Base-by-base conservation (phyloP, 2,888 invertebrate species). In the Acleris sparsana region DNA sequence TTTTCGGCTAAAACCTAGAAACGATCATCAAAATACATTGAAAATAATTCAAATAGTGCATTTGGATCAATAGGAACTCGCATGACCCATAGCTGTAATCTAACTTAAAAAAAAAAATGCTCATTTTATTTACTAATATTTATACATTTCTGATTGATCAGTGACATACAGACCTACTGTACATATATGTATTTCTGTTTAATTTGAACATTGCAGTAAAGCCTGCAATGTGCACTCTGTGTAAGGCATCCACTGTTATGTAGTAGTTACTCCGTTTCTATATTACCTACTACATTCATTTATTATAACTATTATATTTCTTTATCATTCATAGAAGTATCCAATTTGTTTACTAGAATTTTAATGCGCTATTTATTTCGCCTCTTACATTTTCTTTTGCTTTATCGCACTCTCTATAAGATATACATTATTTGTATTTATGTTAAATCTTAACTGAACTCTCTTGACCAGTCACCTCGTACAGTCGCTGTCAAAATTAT, bases 321-420 rank as follows among this genome's bases (percentile, higher is more conserved):
- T 65, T 72, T 74, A 60, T 72, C 74, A 77, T 76, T 68, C 64
- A 75, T 83, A 82, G 78, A 76, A 68, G 73, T 76, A 71, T 75
- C 76, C 74, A 75, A 75, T 83, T 80, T 80, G 78, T 82, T 80
- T 79, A 75, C 77, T 83, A 76, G 78, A 73, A 72, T 71, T 62
- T 66, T 79, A 75, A 39, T 70, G 71, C 77, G 82, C 80, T 79
- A 74, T 82, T 84, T 80, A 75, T 80, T 83, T 79, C 76, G 86
- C 86, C 87, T 82, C 80, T 87, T 70, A 61, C 57, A 20, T 80
- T 80, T 76, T 72, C 79, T 16, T 69, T 80, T 76, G 88, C 88
- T 87, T 87, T 72, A 74, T 70, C 75, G 87, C 88, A 87, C 87
- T 76, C 61, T 57, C 39, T 51, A 53, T 66, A 64, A 67, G 51